Evolutionary conservation across 2,888 invertebrate species (phyloP).

Genomic region (Polymixis lichenea): DNA sequence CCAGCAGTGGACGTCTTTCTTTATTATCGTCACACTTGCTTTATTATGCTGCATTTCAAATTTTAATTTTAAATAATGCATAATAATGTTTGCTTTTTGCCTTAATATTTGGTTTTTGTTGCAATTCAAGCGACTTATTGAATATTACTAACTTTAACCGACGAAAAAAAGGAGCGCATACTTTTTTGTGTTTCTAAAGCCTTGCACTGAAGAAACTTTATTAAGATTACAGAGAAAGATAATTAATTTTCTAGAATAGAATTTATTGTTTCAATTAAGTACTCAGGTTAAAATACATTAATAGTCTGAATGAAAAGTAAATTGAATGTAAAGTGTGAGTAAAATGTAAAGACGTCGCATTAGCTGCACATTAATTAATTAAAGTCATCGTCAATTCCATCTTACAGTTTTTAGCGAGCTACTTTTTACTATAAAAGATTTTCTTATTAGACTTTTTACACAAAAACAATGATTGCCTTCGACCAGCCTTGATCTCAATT

Average conservation of each 20-base stretch:
- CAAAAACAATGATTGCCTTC: slow-evolving; percentile 53
- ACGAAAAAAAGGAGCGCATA: no score
- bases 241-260: slow-evolving; percentile 22
- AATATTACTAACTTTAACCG: slow-evolving; percentile 10
- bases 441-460: not conserved
- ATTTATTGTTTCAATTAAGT: slow-evolving; percentile 29
- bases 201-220: not conserved
- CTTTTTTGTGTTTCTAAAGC: not conserved
- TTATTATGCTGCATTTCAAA: no score
- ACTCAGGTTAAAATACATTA: not conserved
- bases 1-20: no score
- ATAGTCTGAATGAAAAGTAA: slow-evolving; percentile 13
- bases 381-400: not conserved
- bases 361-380: not conserved
- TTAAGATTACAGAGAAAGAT: slow-evolving; percentile 16
- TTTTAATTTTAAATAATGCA: no score
- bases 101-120: slow-evolving; percentile 41
- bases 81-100: not conserved
- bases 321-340: slow-evolving; percentile 13
- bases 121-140: slow-evolving; percentile 41
- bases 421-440: slow-evolving; percentile 8
- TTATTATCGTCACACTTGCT: no score
- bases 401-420: not conserved
- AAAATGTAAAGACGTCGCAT: not conserved
- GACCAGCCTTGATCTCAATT: slow-evolving; percentile 66